Evolutionary conservation across 2,797 vertebrate genomes (phyloP), one percentile per base, ranked within the genome.

Genomic region (Setipinna tenuifilis): DNA sequence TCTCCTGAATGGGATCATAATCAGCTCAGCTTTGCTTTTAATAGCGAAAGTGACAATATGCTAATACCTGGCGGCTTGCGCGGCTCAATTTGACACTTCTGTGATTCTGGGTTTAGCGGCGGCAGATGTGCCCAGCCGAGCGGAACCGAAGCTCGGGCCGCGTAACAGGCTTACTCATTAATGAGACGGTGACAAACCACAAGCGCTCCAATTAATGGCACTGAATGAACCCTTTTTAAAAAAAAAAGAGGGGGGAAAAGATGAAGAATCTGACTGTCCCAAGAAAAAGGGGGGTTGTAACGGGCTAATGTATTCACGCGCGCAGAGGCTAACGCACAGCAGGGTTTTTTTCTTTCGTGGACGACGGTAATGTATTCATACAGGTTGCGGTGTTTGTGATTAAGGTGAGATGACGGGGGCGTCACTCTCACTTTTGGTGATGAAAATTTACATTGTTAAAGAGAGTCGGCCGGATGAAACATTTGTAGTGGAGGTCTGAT

Each of bases 1-100:
- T 89, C 89, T 89, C 88, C 90, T 93, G 90, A 95, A 94, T 94
- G 91, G 93, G 92, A 94, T 94, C 93, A 93, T 94, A 94, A 95
- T 95, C 92, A 87, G 90, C 88, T 90, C 92, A 90, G 93, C 90
- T 94, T 93, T 92, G 91, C 92, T 94, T 95, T 95, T 95, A 95
- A 95, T 94, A 93, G 92, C 92, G 92, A 93, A 93, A 92, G 92
- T 92, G 93, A 95, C 94, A 94, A 94, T 95, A 93, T 92, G 91
- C 88, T 91, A 91, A 91, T 92, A 86, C 87, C 88, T 90, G 86
- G 86, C 85, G 85, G 84, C 84, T 84, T 89, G 89, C 87, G 90
- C 92, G 89, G 87, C 90, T 88, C 93, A 75, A 90, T 93, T 91
- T 95, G 95, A 95, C 94, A 94, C 94, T 92, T 94, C 91, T 90